Base-by-base conservation (phyloP, 1,140 invertebrate species). In the Sitodiplosis mosellana region DNA sequence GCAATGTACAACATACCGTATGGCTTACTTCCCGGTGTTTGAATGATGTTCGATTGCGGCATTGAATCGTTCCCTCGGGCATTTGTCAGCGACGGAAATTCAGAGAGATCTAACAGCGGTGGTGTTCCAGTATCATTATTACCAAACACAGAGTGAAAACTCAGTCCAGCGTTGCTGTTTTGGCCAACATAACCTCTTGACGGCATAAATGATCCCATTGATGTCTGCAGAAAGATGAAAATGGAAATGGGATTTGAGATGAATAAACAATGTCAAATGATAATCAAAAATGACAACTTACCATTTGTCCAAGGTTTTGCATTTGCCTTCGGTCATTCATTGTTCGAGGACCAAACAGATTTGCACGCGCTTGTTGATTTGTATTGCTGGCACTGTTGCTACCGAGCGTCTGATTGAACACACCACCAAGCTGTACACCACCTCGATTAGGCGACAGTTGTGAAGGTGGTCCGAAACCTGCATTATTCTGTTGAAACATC, bases 31-130 rank as follows among this genome's bases (percentile, higher is more conserved):
- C 83, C 83, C 49, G 83, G 83, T 68, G 84, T 81, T 49, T 83
- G 83, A 72, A 81, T 77, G 51, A 78, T 73, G 68, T 74, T 80
- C 56, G 78, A 75, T 64, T 76, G 83, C 64, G 79, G 83, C 74
- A 78, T 80, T 65, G 56, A 70, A 55, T 64, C 71, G 40, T 70
- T 68, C 53, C 68, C 75, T 44, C 76, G 75, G 63, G 82, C 74
- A 64, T 81, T 83, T 55, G 85, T 89, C 59, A 91, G 70, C 51
- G 86, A 89, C 52, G 87, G 87, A 67, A 91, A 91, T 67, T 90
- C 87, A 55, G 83, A 88, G 47, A 86, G 75, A 69, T 91, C 87
- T 54, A 90, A 71, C 48, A 88, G 70, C 49, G 85, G 80, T 42
- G 85, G 84, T 58, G 82, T 85, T 59, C 21, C 22, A 57, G 77